Conservation (phyloP, 2,797 vertebrate species). For the Poeciliopsis infans region DNA sequence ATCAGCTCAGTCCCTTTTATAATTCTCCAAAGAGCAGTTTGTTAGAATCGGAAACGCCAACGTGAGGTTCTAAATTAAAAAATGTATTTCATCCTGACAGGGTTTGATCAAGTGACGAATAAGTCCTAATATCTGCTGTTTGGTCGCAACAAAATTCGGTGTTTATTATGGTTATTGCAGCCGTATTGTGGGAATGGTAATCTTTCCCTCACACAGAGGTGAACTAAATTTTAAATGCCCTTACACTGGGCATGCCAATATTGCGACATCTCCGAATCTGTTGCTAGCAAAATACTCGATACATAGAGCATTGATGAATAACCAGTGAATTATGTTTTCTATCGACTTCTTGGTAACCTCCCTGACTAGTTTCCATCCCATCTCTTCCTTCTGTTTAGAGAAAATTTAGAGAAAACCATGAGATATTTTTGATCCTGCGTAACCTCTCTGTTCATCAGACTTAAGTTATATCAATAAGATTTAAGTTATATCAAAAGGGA, state of each 20-base stretch:
- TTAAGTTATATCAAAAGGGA: not conserved
- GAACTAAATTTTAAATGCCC: slow-evolving; percentile 35
- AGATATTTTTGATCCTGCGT: not conserved
- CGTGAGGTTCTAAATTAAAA: slow-evolving; percentile 62
- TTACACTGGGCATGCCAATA: slow-evolving; percentile 22
- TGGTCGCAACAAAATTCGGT: slow-evolving; percentile 31
- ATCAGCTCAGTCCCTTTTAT: slow-evolving; percentile 28
- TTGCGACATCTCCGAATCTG: slow-evolving; percentile 19
- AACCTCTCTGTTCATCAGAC: not conserved
- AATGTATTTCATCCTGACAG: slow-evolving; percentile 65
- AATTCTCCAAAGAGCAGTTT: slow-evolving; percentile 59
- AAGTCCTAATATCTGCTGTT: slow-evolving; percentile 50
- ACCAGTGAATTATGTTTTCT: not conserved
- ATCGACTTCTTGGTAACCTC: not conserved
- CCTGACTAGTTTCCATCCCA: not conserved
- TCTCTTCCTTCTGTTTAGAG: not conserved
- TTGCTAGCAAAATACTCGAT: slow-evolving; percentile 2
- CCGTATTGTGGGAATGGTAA: slow-evolving; percentile 7
- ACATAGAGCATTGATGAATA: not conserved
- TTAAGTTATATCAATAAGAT: no score
- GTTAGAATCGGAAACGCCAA: slow-evolving; percentile 44
- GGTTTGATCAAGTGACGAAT: slow-evolving; percentile 62
- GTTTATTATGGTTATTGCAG: slow-evolving; percentile 42
- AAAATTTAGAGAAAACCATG: not conserved
- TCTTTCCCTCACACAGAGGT: slow-evolving; percentile 23